Percentiles rank a stretch among this genome's conserved stretches.
These are phyloP conservation scores for Bombus superbus DNA, from an alignment of 1,140 invertebrate genomes.

Conservation along the genomic window DNA sequence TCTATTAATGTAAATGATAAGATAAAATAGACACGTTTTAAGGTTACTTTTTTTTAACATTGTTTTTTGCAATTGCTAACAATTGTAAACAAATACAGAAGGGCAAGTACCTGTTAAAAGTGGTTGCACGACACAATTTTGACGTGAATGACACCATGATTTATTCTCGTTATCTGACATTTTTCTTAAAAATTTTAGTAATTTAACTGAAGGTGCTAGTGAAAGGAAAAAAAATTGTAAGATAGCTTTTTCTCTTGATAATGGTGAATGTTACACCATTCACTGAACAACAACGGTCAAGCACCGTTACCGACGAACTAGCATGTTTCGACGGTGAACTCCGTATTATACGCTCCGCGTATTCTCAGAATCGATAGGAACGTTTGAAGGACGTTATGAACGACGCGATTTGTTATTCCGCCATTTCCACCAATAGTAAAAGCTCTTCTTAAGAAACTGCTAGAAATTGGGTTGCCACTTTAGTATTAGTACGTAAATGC, in stretches of 20 bases:
- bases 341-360: constrained; percentile 83
- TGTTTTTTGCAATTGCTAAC: background rate
- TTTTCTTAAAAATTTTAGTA: background rate
- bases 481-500: constrained; percentile 1
- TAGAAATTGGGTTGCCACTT: constrained; percentile 26
- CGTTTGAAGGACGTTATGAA: constrained; percentile 71
- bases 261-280: background rate
- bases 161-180: constrained; percentile 66
- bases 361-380: constrained; percentile 74
- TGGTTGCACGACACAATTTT: constrained; percentile 92
- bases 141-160: constrained; percentile 82
- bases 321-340: constrained; percentile 46
- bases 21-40: constrained; percentile 2
- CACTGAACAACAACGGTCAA: constrained; percentile 22
- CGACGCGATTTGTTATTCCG: constrained; percentile 54
- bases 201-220: background rate
- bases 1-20: constrained; percentile 1
- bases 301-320: constrained; percentile 58
- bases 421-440: constrained; percentile 38
- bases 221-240: background rate
- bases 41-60: constrained; percentile 31
- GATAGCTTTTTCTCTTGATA: background rate
- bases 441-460: constrained; percentile 30
- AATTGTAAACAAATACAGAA: background rate
- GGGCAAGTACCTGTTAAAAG: constrained; percentile 87